phyloP scores from a whole-genome alignment of 2,797 vertebrate genomes.

The Limnodromus scolopaceus region DNA sequence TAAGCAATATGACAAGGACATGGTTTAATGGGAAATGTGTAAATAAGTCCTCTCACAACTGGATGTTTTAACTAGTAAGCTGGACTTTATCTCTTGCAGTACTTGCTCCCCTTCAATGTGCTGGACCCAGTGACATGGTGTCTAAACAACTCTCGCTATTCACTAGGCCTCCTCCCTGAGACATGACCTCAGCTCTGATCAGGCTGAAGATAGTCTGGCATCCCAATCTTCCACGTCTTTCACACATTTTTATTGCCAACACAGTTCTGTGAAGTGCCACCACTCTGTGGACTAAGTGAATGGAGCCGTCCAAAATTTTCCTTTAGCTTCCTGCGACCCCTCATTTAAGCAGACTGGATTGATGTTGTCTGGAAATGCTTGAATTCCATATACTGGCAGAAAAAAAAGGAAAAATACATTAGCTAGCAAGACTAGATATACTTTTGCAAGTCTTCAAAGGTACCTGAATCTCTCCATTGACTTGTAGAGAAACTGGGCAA shows the following conservation, averaged over 20 bases:
- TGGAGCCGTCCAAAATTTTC: neutral
- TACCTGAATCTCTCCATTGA: slow-evolving; percentile 21
- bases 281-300: neutral
- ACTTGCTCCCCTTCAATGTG: neutral
- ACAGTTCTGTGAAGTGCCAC: neutral
- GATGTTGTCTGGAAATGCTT: neutral
- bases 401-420: neutral
- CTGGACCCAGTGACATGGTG: neutral
- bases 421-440: neutral
- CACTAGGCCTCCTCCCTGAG: neutral
- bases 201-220: neutral
- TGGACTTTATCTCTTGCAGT: neutral
- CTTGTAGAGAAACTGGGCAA: slow-evolving; percentile 14
- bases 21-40: neutral
- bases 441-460: neutral
- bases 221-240: neutral
- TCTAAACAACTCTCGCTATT: neutral
- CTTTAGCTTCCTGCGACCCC: neutral
- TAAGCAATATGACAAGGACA: neutral
- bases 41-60: neutral
- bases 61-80: neutral
- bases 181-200: neutral
- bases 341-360: neutral
- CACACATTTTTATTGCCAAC: neutral
- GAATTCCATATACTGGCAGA: neutral